phyloP scores from a whole-genome alignment of 37 sponge, comb jelly and placozoan species.

The Oscarella lobularis region DNA sequence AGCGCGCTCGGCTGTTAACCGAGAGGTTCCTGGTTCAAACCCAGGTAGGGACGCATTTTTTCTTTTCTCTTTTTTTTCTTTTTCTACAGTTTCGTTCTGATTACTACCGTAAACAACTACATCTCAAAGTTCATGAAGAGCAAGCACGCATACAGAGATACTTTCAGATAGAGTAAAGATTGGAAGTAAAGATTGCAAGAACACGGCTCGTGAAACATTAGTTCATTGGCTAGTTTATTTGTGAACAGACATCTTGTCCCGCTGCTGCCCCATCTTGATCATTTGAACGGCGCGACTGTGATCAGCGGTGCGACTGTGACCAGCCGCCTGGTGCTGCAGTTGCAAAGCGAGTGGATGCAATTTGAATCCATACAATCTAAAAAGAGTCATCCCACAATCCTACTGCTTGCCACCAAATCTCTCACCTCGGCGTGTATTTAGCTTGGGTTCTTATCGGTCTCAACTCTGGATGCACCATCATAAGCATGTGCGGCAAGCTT shows the following conservation, averaged over 20 bases:
- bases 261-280: too few species aligned
- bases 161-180: too few species aligned
- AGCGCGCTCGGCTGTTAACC: conserved; percentile 4
- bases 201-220: too few species aligned
- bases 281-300: too few species aligned
- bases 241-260: too few species aligned
- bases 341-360: conserved; percentile 94
- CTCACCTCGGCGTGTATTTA: conserved; percentile 75
- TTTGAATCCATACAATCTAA: conserved; percentile 95
- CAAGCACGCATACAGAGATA: too few species aligned
- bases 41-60: background rate
- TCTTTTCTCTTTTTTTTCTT: background rate
- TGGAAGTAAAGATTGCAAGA: too few species aligned
- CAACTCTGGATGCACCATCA: conserved; percentile 96
- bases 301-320: too few species aligned
- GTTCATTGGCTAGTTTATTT: too few species aligned
- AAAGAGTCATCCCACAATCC: background rate
- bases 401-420: background rate
- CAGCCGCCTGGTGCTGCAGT: conserved; percentile 83
- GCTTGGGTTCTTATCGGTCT: conserved; percentile 67
- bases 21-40: conserved; percentile 2
- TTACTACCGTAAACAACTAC: too few species aligned
- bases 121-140: too few species aligned
- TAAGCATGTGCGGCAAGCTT: conserved; percentile 99
- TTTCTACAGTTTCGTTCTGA: background rate